Base-by-base conservation (phyloP, 2,888 invertebrate species). In the Stenodera caucasica region DNA sequence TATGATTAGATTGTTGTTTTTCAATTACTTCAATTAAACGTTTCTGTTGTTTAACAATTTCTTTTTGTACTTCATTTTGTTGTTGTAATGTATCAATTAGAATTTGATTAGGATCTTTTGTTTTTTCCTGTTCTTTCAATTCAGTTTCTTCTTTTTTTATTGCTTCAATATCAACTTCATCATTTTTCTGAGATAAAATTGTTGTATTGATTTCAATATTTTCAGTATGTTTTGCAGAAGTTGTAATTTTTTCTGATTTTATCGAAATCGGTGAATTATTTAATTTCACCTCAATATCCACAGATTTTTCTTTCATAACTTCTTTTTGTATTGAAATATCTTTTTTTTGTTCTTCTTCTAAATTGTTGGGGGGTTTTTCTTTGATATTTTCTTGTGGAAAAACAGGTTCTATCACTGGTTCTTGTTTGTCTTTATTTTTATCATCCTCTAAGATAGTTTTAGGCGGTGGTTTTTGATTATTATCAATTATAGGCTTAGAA, bases 21-120 rank as follows among this genome's bases (percentile, higher is more conserved):
- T 70, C 58, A 52, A 66, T 70, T 52, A 70, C 70, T 59, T 70
- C 70, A 53, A 67, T 67, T 57, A 70, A 57, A 68, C 73, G 71
- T 51, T 88, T 87, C 70, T 89, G 88, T 73, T 90, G 87, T 68
- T 88, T 84, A 32, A 90, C 82, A 63, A 90, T 78, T 75, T 88
- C 84, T 70, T 86, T 84, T 71, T 89, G 88, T 72, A 88, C 87
- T 74, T 86, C 83, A 59, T 88, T 86, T 66, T 90, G 88, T 73
- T 87, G 85, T 77, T 89, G 86, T 18, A 90, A 82, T 15, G 87
- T 86, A 75, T 87, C 85, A 32, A 88, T 81, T 9, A 89, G 75
- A 67, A 84, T 81, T 61, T 81, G 78, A 57, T 81, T 79, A 1
- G 68, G 71, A 8, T 77, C 70, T 62, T 77, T 74, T 5, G 72